phyloP scores from a whole-genome alignment of 2,888 invertebrate genomes.

The Taphrorychus bicolor region DNA sequence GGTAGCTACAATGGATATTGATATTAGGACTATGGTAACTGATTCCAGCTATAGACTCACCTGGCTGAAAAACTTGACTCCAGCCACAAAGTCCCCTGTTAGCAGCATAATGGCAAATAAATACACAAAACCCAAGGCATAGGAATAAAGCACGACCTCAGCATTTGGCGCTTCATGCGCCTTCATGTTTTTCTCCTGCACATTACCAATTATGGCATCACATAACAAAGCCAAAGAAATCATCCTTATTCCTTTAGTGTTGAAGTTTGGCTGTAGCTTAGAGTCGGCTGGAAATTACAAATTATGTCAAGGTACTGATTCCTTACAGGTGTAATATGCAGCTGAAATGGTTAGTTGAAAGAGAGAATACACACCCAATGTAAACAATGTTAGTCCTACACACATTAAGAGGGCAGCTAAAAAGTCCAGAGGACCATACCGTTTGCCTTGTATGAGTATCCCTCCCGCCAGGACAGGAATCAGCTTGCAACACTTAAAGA shows the following conservation, averaged over 20 bases:
- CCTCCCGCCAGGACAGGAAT: conserved; percentile 96
- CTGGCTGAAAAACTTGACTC: conserved; percentile 77
- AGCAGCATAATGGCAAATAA: conserved; percentile 75
- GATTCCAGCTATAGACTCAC: conserved; percentile 58
- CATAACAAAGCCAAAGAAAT: conserved; percentile 87
- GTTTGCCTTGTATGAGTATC: conserved; percentile 89
- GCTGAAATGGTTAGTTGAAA: not conserved
- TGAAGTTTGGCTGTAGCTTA: conserved; percentile 76
- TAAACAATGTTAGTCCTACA: conserved; percentile 88
- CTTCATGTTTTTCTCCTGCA: conserved; percentile 95
- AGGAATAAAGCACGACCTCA: conserved; percentile 93
- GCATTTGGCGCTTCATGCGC: conserved; percentile 82
- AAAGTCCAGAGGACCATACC: conserved; percentile 84
- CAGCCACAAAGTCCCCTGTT: conserved; percentile 77
- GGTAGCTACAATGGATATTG: conserved; percentile 67
- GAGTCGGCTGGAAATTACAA: conserved; percentile 67
- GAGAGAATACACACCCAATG: conserved; percentile 70
- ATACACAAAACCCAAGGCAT: conserved; percentile 86
- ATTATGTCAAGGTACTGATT: too few species aligned
- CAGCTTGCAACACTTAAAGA: conserved; percentile 97
- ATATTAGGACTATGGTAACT: not conserved
- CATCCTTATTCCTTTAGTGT: conserved; percentile 73
- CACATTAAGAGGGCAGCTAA: conserved; percentile 87
- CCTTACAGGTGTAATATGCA: too few species aligned
- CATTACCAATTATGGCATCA: conserved; percentile 95